A percentile compares a stretch with the other conserved stretches of the same genome.
These are phyloP conservation scores for Brachyrhaphis roseni DNA, from an alignment of 2,797 vertebrate genomes.

Conservation along the genomic window DNA sequence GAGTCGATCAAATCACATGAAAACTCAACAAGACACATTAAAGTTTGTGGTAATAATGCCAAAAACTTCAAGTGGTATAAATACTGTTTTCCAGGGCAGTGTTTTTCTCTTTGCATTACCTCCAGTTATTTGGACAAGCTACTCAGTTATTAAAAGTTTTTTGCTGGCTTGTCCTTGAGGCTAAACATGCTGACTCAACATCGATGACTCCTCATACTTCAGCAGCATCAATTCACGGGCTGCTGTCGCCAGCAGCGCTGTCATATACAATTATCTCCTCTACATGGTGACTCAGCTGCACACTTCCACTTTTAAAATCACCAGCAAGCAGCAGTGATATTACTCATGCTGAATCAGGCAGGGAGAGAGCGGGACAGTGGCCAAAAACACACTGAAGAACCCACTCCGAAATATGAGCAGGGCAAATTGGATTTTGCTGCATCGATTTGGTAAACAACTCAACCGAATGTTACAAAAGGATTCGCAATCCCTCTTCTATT, in stretches of 20 bases:
- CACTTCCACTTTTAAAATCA: conserved; percentile 62
- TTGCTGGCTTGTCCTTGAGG: conserved; percentile 45
- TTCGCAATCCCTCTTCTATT: conserved; percentile 19
- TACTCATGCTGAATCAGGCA: conserved; percentile 64
- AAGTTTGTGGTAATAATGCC: neutral
- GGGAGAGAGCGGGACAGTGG: conserved; percentile 36
- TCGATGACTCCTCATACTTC: conserved; percentile 70
- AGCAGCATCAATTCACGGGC: conserved; percentile 59
- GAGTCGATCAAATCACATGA: neutral
- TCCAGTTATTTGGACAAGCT: conserved; percentile 42
- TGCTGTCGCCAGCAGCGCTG: conserved; percentile 56
- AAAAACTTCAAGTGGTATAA: neutral
- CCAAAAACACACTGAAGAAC: conserved; percentile 43
- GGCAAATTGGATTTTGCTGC: conserved; percentile 11
- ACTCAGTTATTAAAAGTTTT: conserved; percentile 54
- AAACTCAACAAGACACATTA: neutral
- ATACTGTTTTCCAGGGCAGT: neutral
- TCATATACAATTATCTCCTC: conserved; percentile 68
- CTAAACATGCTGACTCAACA: conserved; percentile 62
- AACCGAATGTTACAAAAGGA: conserved; percentile 7
- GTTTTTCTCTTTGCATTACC: neutral
- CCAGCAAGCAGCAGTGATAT: conserved; percentile 48
- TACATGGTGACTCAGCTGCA: conserved; percentile 61
- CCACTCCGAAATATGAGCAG: conserved; percentile 16
- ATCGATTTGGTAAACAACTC: conserved; percentile 19